Evolutionary conservation across 35 echinoderm and acorn worm genomes (phyloP).

Genomic region (Diadema setosum): DNA sequence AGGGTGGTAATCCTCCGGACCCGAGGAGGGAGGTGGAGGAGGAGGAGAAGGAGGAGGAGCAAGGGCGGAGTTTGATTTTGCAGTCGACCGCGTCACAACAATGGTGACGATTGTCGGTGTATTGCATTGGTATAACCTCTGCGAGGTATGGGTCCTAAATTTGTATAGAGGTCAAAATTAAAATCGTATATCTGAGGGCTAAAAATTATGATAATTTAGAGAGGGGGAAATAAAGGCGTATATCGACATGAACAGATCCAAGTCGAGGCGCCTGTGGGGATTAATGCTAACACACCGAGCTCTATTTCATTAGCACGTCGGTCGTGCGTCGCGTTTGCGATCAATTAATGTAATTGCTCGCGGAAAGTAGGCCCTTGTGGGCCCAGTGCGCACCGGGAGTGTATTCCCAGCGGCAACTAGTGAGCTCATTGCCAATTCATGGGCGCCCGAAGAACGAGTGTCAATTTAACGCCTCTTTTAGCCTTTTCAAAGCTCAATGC

Average conservation of each 20-base stretch:
- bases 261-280: background rate
- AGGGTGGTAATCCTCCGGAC: no score
- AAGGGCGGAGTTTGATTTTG: background rate
- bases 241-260: background rate
- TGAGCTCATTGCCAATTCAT: background rate
- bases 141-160: no score
- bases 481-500: background rate
- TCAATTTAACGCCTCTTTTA: slow-evolving; percentile 15
- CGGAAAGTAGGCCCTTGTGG: background rate
- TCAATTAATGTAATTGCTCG: slow-evolving; percentile 29
- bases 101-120: no score
- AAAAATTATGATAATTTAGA: no score
- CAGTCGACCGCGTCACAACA: background rate
- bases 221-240: background rate
- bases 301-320: slow-evolving; percentile 10
- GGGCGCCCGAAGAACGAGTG: background rate
- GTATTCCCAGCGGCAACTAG: background rate
- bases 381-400: no score
- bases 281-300: slow-evolving; percentile 9
- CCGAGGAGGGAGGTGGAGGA: no score
- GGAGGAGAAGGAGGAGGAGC: background rate
- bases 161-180: no score
- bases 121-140: no score
- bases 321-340: background rate
- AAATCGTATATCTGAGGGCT: no score